Base-by-base conservation (phyloP, 1,140 invertebrate genomes). In the Drosophila melanica region DNA sequence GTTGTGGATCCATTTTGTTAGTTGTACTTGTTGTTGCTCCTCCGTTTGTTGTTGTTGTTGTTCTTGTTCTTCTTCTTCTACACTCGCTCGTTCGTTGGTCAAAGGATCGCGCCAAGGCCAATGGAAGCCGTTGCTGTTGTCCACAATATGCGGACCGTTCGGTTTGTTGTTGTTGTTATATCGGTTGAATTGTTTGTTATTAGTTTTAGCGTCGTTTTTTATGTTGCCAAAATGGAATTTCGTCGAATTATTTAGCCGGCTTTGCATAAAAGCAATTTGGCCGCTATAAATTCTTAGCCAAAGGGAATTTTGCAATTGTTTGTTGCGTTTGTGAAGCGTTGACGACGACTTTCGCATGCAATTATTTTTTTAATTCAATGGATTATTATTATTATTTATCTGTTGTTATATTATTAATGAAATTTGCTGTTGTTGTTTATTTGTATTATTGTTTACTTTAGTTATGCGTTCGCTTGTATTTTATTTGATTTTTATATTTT, bases 1-100 rank as follows among this genome's bases (percentile, higher is more conserved):
- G 96, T 94, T 96, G 96, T 90, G 95, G 95, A 93, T 93, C 96
- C 95, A 94, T 97, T 51, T 79, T 91, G 76, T 45, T 41, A 42
- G 42, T 68, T 58, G 77, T 66, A n/a, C 50, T 45, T 51, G 18
- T 65, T 67, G 95, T 41, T 95, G 58, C 44, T 64, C 33, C 53
- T 53, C 16, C 37, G 14, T 12, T 20, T 11, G 20, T 47, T 54
- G 30, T 23, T 16, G n/a, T 65, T 39, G 37, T 63, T 37, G 12
- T 33, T 53, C 30, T 30, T 30, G 16, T 47, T 14, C 7, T 18
- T 14, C 50, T 54, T 45, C 45, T 20, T 9, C 39, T 48, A 35
- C 8, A 33, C 16, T 48, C 53, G 44, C 18, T 50, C 33, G 18
- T 33, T 20, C 1, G 16, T 39, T 35, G 50, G 45, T 23, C 96